Evolutionary conservation across 2,888 invertebrate genomes (phyloP).

Genomic region (Microctonus brassicae): DNA sequence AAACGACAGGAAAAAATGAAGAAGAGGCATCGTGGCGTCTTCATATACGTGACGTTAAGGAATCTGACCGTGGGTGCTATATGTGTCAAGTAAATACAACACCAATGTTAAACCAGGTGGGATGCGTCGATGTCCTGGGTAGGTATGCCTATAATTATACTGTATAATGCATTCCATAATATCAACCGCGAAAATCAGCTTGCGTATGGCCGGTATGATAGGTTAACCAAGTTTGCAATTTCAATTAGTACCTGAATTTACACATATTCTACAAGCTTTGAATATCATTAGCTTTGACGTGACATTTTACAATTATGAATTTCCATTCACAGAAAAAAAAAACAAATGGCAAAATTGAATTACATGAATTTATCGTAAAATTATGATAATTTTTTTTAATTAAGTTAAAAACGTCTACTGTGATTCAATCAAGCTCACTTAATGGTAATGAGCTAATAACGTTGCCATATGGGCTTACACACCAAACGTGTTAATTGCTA

Average conservation of each 20-base stretch:
- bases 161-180: slow-evolving; percentile 52
- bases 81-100: slow-evolving; percentile 86
- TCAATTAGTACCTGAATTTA: slow-evolving; percentile 26
- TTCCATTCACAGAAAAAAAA: no score
- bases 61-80: slow-evolving; percentile 82
- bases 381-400: not conserved
- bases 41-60: slow-evolving; percentile 80
- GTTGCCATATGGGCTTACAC: slow-evolving; percentile 24
- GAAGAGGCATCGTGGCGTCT: slow-evolving; percentile 81
- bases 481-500: slow-evolving; percentile 25
- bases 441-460: not conserved
- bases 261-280: not conserved
- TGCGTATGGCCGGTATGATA: slow-evolving; percentile 18
- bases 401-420: not conserved
- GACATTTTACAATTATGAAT: slow-evolving; percentile 23
- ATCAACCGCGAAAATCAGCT: slow-evolving; percentile 34
- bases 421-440: slow-evolving; percentile 7
- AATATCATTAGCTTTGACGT: not conserved
- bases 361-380: no score
- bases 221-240: slow-evolving; percentile 20
- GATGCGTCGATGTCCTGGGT: slow-evolving; percentile 83
- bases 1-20: slow-evolving; percentile 41
- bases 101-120: slow-evolving; percentile 83
- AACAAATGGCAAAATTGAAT: no score
- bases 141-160: slow-evolving; percentile 66